phyloP scores from a whole-genome alignment of 2,888 invertebrate species.

The Emmelina monodactyla region DNA sequence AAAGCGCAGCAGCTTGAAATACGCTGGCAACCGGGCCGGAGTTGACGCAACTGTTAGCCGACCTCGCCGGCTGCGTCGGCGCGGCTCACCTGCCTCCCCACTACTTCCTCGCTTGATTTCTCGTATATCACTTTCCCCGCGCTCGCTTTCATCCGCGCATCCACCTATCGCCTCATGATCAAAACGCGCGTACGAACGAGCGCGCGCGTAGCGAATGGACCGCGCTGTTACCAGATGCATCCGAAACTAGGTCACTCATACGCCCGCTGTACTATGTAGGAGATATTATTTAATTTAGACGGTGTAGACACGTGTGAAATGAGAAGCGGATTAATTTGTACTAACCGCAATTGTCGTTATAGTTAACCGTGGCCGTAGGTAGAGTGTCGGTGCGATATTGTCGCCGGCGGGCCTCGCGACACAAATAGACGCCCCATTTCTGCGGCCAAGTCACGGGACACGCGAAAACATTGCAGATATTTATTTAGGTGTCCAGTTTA shows the following conservation, averaged over 20 bases:
- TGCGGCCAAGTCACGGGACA: slow-evolving; percentile 51
- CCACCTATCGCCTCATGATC: slow-evolving; percentile 27
- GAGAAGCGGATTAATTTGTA: background rate
- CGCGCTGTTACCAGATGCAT: slow-evolving; percentile 38
- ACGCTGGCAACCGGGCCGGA: slow-evolving; percentile 46
- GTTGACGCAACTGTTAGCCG: slow-evolving; percentile 44
- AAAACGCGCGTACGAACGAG: slow-evolving; percentile 10
- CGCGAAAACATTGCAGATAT: slow-evolving; percentile 47
- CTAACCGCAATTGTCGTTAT: slow-evolving; percentile 1
- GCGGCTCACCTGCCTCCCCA: slow-evolving; percentile 35
- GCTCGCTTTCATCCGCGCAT: slow-evolving; percentile 47
- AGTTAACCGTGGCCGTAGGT: slow-evolving; percentile 22
- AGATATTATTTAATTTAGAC: background rate
- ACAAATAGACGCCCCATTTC: slow-evolving; percentile 63
- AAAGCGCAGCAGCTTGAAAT: slow-evolving; percentile 64
- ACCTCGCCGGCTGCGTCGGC: slow-evolving; percentile 17
- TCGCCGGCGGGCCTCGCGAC: slow-evolving; percentile 60
- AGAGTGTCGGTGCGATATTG: slow-evolving; percentile 50
- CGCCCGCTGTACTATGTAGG: background rate
- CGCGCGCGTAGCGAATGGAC: slow-evolving; percentile 19
- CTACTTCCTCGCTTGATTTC: slow-evolving; percentile 39
- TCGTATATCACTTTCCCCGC: slow-evolving; percentile 53
- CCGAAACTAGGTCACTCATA: slow-evolving; percentile 40
- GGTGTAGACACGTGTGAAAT: background rate
- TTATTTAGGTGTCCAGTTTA: slow-evolving; percentile 45